phyloP scores from a whole-genome alignment of 2,888 invertebrate genomes.

The Dynastes tityus region DNA sequence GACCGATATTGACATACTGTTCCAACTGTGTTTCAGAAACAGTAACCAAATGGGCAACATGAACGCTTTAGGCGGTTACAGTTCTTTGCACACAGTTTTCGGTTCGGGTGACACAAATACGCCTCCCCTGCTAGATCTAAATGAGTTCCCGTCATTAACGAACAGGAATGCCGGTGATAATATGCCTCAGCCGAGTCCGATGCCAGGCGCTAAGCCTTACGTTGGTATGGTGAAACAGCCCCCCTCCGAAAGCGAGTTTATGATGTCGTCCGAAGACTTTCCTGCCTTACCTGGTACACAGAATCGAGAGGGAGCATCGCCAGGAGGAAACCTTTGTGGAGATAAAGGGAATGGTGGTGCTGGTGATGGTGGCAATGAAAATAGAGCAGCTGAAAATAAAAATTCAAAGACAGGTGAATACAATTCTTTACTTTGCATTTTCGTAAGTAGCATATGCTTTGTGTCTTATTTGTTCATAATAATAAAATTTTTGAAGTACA shows the following conservation, averaged over 20 bases:
- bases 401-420: constrained; percentile 63
- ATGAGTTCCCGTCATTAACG: constrained; percentile 94
- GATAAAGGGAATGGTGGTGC: constrained; percentile 70
- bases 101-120: constrained; percentile 77
- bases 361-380: constrained; percentile 57
- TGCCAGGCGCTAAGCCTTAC: constrained; percentile 94
- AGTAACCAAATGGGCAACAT: constrained; percentile 75
- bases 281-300: constrained; percentile 98
- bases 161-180: constrained; percentile 85
- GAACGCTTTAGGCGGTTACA: constrained; percentile 77
- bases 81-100: constrained; percentile 86
- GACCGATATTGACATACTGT: constrained; percentile 49
- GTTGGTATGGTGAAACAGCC: constrained; percentile 98
- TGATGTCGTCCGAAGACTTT: constrained; percentile 99
- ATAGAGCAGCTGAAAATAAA: constrained; percentile 62
- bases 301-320: constrained; percentile 79
- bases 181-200: constrained; percentile 86
- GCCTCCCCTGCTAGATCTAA: constrained; percentile 91
- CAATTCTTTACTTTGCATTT: background rate
- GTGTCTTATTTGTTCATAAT: background rate
- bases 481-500: too few species aligned
- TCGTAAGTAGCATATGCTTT: background rate
- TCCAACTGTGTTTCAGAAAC: constrained; percentile 67
- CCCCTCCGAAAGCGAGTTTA: constrained; percentile 93
- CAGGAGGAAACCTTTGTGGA: constrained; percentile 73